These are phyloP conservation scores for Drosophila maculinotata DNA, from an alignment of 2,888 invertebrate species.

Conservation along the genomic window DNA sequence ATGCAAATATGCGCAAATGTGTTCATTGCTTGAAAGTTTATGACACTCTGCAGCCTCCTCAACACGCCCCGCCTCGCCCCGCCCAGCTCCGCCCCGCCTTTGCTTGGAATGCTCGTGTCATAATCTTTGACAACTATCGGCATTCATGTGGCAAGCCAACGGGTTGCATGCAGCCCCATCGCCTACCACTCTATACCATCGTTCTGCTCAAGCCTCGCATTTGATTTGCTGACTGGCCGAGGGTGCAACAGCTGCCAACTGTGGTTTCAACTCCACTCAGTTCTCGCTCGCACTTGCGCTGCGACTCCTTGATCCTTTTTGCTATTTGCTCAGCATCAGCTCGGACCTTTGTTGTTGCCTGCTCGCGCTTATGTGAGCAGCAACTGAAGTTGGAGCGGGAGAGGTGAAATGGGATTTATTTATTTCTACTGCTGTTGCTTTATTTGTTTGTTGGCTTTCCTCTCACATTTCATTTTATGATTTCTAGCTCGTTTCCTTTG, in stretches of 20 bases:
- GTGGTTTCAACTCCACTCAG: slow-evolving; percentile 6
- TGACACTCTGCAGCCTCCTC: slow-evolving; percentile 33
- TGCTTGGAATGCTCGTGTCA: slow-evolving; percentile 62
- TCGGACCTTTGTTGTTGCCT: slow-evolving; percentile 31
- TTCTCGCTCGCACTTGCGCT: slow-evolving; percentile 18
- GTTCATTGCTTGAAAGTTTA: slow-evolving; percentile 75
- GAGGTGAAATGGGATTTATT: slow-evolving; percentile 27
- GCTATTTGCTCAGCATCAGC: slow-evolving; percentile 25
- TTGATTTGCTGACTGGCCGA: slow-evolving; percentile 69
- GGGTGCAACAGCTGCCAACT: slow-evolving; percentile 58
- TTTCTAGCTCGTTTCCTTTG: slow-evolving; percentile 30
- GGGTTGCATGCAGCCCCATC: not conserved
- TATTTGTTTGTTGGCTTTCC: slow-evolving; percentile 45
- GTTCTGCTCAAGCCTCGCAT: slow-evolving; percentile 46
- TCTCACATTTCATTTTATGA: slow-evolving; percentile 51
- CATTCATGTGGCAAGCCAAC: slow-evolving; percentile 64
- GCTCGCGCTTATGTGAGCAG: slow-evolving; percentile 37
- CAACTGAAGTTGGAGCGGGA: slow-evolving; percentile 14
- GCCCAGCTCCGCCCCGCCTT: slow-evolving; percentile 21
- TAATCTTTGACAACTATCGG: slow-evolving; percentile 80
- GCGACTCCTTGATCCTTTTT: slow-evolving; percentile 13
- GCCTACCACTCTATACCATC: too few relatives aligned
- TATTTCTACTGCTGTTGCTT: slow-evolving; percentile 24
- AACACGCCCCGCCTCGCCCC: too few relatives aligned
- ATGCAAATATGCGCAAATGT: slow-evolving; percentile 79